Percentiles rank a stretch among this genome's conserved stretches.
Conservation (phyloP, 2,113 vertebrate species). For the Myocastor coypus region DNA sequence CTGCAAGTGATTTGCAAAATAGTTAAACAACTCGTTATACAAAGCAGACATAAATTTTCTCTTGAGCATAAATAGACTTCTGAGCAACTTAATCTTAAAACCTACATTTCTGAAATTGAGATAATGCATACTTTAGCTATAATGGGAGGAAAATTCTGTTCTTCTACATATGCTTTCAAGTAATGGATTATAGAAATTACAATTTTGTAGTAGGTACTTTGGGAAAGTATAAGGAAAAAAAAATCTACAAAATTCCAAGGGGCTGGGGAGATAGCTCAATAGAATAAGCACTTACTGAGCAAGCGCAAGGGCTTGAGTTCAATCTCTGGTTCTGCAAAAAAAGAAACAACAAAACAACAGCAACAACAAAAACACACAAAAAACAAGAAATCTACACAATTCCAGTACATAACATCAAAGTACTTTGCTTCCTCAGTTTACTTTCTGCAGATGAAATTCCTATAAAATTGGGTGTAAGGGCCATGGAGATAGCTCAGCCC, state of each 20-base stretch:
- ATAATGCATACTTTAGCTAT: neutral
- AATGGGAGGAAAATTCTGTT: neutral
- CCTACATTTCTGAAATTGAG: neutral
- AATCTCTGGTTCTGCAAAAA: too few species aligned
- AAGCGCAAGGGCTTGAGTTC: too few species aligned
- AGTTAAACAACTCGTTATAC: neutral
- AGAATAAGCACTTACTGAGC: too few species aligned
- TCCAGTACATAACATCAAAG: neutral
- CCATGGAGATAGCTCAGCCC: too few species aligned
- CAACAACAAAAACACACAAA: too few species aligned
- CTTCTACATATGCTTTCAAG: neutral
- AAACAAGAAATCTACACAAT: neutral
- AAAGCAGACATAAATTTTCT: constrained; percentile 4
- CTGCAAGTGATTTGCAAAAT: neutral
- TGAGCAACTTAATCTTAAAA: constrained; percentile 23
- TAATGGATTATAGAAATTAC: constrained; percentile 3
- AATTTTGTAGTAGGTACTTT: constrained; percentile 44
- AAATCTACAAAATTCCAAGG: neutral
- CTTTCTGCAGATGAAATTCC: constrained; percentile 22
- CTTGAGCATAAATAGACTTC: neutral
- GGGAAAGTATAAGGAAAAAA: neutral
- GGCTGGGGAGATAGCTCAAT: too few species aligned
- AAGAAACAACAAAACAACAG: too few species aligned
- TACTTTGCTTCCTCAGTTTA: constrained; percentile 3
- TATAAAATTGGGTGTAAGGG: neutral